Evolutionary conservation across 64 coral and sea anemone species (phyloP).

Genomic region (Catalaphyllia jardinei): DNA sequence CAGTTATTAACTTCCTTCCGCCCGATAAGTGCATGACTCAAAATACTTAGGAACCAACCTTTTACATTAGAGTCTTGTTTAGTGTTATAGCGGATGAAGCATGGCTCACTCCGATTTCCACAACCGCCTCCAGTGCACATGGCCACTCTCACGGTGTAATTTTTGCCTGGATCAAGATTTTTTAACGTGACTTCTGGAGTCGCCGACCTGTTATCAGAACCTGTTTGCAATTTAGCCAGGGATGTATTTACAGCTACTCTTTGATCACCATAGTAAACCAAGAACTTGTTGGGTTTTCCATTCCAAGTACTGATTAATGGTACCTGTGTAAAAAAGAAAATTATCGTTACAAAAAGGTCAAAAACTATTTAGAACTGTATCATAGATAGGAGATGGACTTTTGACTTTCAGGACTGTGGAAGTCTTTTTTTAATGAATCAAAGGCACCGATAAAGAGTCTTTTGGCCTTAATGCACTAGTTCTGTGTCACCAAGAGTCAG

Average conservation of each 20-base stretch:
- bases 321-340: neutral
- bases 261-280: neutral
- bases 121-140: slow-evolving; percentile 2
- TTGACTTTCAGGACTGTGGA: too few species aligned
- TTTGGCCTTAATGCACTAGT: too few species aligned
- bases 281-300: slow-evolving; percentile 2
- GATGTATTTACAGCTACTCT: neutral
- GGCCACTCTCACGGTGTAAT: neutral
- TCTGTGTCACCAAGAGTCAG: too few species aligned
- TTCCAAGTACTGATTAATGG: slow-evolving; percentile 1
- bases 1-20: too few species aligned
- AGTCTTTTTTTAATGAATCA: too few species aligned
- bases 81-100: neutral
- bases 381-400: too few species aligned
- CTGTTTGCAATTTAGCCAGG: neutral
- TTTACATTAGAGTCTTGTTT: neutral
- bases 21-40: too few species aligned
- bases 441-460: too few species aligned
- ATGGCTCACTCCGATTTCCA: neutral
- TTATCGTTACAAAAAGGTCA: neutral
- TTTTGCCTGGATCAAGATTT: neutral
- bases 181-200: neutral
- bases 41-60: neutral
- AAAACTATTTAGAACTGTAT: neutral
- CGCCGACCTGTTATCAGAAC: neutral